Conservation (phyloP, 2,113 vertebrate species). For the Sylvia atricapilla region DNA sequence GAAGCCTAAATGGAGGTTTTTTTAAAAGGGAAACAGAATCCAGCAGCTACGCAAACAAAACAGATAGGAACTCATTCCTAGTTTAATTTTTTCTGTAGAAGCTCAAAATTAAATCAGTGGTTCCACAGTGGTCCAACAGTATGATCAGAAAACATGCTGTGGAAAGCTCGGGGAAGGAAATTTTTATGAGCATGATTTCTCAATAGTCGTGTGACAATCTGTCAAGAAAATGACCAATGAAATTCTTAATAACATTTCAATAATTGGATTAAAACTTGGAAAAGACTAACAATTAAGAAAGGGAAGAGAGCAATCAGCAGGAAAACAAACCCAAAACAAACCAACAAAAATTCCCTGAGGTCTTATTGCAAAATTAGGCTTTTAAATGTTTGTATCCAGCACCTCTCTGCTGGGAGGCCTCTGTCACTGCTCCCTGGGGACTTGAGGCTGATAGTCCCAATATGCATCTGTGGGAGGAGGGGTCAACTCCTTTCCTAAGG, state of each 20-base stretch:
- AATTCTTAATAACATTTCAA: neutral
- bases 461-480: neutral
- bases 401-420: neutral
- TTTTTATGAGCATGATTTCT: neutral
- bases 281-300: neutral
- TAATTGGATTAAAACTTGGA: neutral
- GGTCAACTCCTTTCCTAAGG: neutral
- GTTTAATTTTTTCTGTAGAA: neutral
- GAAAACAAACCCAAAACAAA: neutral
- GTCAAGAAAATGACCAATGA: neutral
- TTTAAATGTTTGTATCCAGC: neutral
- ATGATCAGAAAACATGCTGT: neutral
- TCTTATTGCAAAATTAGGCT: neutral
- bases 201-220: neutral
- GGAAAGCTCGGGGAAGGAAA: neutral
- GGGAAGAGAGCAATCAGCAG: neutral
- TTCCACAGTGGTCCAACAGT: neutral
- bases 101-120: neutral
- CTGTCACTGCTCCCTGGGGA: neutral
- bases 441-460: fast-evolving
- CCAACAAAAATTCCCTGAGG: neutral
- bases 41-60: neutral
- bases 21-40: neutral
- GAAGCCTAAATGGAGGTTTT: neutral
- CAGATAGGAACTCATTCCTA: neutral